Percentiles rank a stretch among this genome's conserved stretches.
Evolutionary conservation across 2,797 vertebrate genomes (phyloP).

Genomic region (Myripristis jacobus): DNA sequence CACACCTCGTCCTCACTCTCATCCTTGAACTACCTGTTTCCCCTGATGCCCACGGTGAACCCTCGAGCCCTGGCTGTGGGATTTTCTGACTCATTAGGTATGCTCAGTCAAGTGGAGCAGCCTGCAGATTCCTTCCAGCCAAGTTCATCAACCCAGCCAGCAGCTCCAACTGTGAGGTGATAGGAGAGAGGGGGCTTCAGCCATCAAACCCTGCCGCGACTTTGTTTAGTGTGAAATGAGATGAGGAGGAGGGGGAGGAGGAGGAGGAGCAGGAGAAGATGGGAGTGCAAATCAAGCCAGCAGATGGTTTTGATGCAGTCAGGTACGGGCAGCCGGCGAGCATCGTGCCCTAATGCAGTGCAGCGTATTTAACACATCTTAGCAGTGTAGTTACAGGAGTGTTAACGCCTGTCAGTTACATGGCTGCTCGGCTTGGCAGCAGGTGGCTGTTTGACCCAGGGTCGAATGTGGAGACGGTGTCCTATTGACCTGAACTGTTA

Average conservation of each 20-base stretch:
- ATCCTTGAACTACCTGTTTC: constrained; percentile 62
- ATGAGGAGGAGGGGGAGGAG: constrained; percentile 61
- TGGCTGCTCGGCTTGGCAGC: constrained; percentile 57
- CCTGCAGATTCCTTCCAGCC: constrained; percentile 78
- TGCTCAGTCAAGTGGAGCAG: constrained; percentile 79
- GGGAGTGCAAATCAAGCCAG: constrained; percentile 55
- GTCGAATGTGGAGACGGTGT: constrained; percentile 62
- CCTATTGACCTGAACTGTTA: constrained; percentile 64
- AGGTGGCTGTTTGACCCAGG: constrained; percentile 74
- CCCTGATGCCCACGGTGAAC: constrained; percentile 71
- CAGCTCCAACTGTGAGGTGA: constrained; percentile 67
- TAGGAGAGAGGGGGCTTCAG: constrained; percentile 62
- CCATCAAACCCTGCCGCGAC: constrained; percentile 63
- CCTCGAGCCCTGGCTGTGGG: constrained; percentile 70
- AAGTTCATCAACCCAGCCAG: constrained; percentile 73
- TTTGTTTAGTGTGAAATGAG: constrained; percentile 79
- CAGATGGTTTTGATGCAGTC: constrained; percentile 46
- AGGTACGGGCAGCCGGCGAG: constrained; percentile 47
- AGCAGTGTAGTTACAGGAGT: constrained; percentile 77
- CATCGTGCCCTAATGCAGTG: constrained; percentile 56
- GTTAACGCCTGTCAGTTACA: constrained; percentile 82
- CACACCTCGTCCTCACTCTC: constrained; percentile 29
- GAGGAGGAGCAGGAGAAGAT: constrained; percentile 34
- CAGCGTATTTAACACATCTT: constrained; percentile 78
- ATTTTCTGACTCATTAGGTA: constrained; percentile 84